Conservation (phyloP, 2,888 invertebrate genomes). For the Agriopis aurantiaria region DNA sequence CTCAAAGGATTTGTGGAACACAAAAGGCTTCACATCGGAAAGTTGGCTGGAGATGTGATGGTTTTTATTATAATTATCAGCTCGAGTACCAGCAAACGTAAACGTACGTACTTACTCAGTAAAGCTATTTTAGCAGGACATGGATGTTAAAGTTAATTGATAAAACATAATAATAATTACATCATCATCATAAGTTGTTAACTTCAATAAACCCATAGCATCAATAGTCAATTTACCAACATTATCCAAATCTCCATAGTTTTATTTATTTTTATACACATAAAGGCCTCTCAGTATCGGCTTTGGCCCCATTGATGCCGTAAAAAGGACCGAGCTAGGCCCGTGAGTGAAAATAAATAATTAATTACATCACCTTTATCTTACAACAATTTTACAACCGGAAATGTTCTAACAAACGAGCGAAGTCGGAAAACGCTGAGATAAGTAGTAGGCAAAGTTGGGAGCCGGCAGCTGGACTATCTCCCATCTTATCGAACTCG, state of each 20-base stretch:
- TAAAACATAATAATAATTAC: conserved; percentile 25
- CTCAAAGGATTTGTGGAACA: conserved; percentile 1
- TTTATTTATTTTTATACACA: no score
- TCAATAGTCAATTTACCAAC: no score
- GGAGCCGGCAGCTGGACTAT: conserved; percentile 61
- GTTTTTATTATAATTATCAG: background rate
- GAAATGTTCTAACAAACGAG: conserved; percentile 59
- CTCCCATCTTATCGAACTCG: conserved; percentile 59
- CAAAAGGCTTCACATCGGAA: background rate
- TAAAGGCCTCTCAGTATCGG: no score
- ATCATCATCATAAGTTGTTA: background rate
- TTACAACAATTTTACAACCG: conserved; percentile 58
- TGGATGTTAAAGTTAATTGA: background rate
- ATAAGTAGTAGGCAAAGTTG: conserved; percentile 62
- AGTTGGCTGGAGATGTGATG: background rate
- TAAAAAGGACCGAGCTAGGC: no score
- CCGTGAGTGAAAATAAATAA: no score
- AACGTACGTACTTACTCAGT: no score
- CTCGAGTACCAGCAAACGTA: no score
- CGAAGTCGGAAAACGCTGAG: conserved; percentile 63
- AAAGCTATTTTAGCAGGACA: no score
- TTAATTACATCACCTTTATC: conserved; percentile 28
- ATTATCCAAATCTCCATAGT: no score
- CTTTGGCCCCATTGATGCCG: no score
- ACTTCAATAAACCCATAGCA: no score